These are phyloP conservation scores for Actinostola sp. DNA, from an alignment of 92 coral and sea anemone species.

Conservation along the genomic window DNA sequence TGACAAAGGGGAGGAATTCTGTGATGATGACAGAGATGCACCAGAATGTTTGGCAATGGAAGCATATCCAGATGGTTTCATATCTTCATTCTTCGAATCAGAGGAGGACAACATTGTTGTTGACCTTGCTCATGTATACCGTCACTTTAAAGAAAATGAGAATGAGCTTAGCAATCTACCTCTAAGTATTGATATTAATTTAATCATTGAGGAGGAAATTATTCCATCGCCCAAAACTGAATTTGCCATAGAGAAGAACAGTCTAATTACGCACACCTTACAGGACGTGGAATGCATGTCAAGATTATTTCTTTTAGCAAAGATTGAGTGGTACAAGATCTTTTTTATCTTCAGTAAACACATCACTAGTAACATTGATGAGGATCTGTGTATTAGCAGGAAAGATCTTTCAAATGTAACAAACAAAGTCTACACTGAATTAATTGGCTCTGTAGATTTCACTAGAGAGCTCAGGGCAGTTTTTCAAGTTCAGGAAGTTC, in stretches of 20 bases:
- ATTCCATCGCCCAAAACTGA: not conserved
- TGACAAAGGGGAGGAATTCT: conserved; percentile 25
- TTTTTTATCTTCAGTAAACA: too few relatives aligned
- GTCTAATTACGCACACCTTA: too few relatives aligned
- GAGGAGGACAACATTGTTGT: conserved; percentile 1
- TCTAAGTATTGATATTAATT: not conserved
- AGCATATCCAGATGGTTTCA: conserved; percentile 18
- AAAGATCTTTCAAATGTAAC: conserved; percentile 20
- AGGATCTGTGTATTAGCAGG: not conserved
- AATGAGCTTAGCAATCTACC: conserved; percentile 16
- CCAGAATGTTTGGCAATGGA: conserved; percentile 35
- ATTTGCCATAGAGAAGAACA: not conserved
- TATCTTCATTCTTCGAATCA: conserved; percentile 21
- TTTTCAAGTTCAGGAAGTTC: not conserved
- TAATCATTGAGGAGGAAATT: not conserved
- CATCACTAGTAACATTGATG: too few relatives aligned
- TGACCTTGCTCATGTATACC: conserved; percentile 9
- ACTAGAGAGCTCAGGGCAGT: not conserved
- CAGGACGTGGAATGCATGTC: too few relatives aligned
- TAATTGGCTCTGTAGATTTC: not conserved
- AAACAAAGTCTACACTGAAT: not conserved
- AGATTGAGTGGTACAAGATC: too few relatives aligned
- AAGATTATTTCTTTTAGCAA: too few relatives aligned
- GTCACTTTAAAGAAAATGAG: conserved; percentile 2
- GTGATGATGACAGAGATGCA: conserved; percentile 28